phyloP scores from a whole-genome alignment of 2,888 invertebrate species.

The Drosophila anomelani region DNA sequence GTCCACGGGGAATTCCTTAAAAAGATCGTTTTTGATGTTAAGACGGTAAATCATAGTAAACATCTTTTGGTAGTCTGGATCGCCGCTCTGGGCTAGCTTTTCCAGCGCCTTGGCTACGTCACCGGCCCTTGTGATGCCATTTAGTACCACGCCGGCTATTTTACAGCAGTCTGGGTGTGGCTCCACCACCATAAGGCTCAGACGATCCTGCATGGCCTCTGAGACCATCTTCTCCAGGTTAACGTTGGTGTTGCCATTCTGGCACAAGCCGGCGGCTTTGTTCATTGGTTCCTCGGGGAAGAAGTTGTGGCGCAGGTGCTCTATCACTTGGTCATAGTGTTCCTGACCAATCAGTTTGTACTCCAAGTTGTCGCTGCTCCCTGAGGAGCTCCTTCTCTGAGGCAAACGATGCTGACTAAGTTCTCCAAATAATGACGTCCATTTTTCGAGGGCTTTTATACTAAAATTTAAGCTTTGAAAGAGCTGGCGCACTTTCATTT shows the following conservation, averaged over 20 bases:
- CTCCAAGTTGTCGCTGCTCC: slow-evolving; percentile 69
- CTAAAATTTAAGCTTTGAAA: neutral
- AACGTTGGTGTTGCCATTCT: slow-evolving; percentile 88
- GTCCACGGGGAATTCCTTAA: slow-evolving; percentile 88
- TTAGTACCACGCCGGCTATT: slow-evolving; percentile 92
- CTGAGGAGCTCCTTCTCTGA: neutral
- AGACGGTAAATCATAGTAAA: slow-evolving; percentile 90
- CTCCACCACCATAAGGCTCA: slow-evolving; percentile 89
- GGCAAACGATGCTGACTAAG: neutral
- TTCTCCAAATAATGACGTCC: neutral
- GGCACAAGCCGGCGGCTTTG: slow-evolving; percentile 90
- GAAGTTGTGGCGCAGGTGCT: slow-evolving; percentile 90
- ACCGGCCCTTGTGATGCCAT: slow-evolving; percentile 90
- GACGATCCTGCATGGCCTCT: slow-evolving; percentile 89
- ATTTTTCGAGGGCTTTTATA: neutral
- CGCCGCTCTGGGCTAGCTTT: slow-evolving; percentile 87
- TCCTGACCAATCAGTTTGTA: slow-evolving; percentile 80
- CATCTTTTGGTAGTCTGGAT: slow-evolving; percentile 91
- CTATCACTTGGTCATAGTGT: slow-evolving; percentile 87
- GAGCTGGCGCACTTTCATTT: neutral
- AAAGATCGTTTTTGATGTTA: slow-evolving; percentile 89
- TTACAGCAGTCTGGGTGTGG: slow-evolving; percentile 82
- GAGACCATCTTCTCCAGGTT: slow-evolving; percentile 90
- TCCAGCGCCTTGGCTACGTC: slow-evolving; percentile 89
- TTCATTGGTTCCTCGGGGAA: slow-evolving; percentile 94